phyloP scores from a whole-genome alignment of 2,888 invertebrate species.

The Torymus auratus region DNA sequence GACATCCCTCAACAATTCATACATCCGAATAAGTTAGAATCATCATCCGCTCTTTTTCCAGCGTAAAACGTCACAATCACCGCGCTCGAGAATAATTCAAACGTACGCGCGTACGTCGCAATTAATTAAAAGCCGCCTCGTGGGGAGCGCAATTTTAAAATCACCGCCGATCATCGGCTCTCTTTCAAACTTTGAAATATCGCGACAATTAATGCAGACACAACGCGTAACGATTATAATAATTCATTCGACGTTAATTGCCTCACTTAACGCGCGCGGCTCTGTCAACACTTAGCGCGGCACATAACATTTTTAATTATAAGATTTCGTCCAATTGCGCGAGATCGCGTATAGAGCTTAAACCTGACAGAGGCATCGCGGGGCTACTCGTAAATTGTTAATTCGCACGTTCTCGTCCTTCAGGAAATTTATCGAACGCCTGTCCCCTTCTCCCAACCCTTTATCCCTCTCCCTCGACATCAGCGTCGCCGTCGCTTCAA shows the following conservation, averaged over 20 bases:
- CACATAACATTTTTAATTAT: conserved; percentile 41
- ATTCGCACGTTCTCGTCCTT: conserved; percentile 40
- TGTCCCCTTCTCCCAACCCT: neutral
- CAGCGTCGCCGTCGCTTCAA: conserved; percentile 4
- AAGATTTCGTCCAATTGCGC: conserved; percentile 36
- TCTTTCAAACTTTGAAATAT: too few species aligned
- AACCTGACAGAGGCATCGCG: conserved; percentile 17
- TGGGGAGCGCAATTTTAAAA: too few species aligned
- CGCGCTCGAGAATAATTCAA: too few species aligned
- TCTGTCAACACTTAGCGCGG: neutral
- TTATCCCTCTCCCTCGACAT: neutral
- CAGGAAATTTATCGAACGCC: conserved; percentile 47
- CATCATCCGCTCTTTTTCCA: too few species aligned
- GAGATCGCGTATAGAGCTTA: neutral
- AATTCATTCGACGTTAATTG: conserved; percentile 42
- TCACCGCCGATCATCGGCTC: too few species aligned
- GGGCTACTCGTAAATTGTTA: conserved; percentile 48
- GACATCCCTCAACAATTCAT: too few species aligned
- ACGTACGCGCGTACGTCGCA: too few species aligned
- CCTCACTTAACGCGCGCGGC: neutral
- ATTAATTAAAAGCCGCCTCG: too few species aligned
- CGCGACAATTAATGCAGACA: conserved; percentile 22
- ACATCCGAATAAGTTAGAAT: too few species aligned
- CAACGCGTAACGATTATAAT: conserved; percentile 29
- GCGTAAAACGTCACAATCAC: too few species aligned